Conservation (phyloP, 2,797 vertebrate species). For the Anguilla marmorata region DNA sequence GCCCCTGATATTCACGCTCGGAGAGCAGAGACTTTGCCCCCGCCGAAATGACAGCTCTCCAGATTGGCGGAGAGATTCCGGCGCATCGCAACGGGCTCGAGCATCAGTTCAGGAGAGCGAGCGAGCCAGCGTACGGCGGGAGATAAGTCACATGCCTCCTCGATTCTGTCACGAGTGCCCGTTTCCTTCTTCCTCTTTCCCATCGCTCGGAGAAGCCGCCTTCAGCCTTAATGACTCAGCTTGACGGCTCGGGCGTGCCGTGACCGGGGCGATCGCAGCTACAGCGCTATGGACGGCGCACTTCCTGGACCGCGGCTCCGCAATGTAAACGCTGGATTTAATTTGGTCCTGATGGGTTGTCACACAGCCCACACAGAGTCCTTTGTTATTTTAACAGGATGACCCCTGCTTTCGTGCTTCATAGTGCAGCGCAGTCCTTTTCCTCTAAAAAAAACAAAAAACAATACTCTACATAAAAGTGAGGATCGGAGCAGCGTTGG, state of each 20-base stretch:
- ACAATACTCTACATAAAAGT: neutral
- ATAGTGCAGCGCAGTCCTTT: neutral
- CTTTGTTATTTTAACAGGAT: neutral
- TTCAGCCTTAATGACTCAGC: constrained; percentile 45
- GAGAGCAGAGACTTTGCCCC: constrained; percentile 42
- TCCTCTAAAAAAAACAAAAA: neutral
- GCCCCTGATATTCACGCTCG: neutral
- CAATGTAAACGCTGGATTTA: neutral
- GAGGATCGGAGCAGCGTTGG: neutral
- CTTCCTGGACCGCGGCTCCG: neutral
- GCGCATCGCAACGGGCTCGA: constrained; percentile 45
- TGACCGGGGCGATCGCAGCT: constrained; percentile 37
- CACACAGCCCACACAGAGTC: neutral
- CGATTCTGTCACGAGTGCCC: constrained; percentile 55
- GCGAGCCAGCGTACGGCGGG: constrained; percentile 28
- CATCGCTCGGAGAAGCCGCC: constrained; percentile 9
- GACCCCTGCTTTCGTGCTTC: neutral
- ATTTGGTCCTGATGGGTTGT: neutral
- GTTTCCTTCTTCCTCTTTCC: neutral
- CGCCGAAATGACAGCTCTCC: constrained; percentile 61
- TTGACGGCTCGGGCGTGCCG: constrained; percentile 38
- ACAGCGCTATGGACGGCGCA: neutral
- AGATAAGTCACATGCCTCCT: constrained; percentile 62
- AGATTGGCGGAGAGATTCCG: constrained; percentile 38
- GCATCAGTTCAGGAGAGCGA: constrained; percentile 50